Percentiles rank a stretch among this genome's conserved stretches.
phyloP scores from a whole-genome alignment of 2,888 invertebrate species.

The Archaeoteleia sp. region DNA sequence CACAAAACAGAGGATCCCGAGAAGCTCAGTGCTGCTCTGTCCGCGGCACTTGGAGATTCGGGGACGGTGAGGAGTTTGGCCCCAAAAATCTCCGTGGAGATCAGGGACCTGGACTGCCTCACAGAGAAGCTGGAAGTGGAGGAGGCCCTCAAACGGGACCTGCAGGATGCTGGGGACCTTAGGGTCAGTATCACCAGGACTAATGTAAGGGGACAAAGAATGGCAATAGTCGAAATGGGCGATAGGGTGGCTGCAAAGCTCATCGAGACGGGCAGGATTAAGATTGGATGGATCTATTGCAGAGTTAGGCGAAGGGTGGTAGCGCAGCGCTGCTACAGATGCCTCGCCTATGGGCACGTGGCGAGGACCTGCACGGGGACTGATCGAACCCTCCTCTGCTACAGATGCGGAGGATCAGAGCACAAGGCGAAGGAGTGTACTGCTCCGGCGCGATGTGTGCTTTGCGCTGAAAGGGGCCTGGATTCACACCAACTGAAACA shows the following conservation, averaged over 20 bases:
- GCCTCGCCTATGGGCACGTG: slow-evolving; percentile 33
- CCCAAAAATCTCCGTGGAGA: slow-evolving; percentile 13
- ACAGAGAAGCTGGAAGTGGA: slow-evolving; percentile 22
- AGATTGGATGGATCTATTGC: slow-evolving; percentile 3
- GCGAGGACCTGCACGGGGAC: slow-evolving; percentile 5
- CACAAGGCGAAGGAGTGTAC: background rate
- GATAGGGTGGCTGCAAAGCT: background rate
- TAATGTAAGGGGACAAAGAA: background rate
- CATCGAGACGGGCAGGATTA: background rate
- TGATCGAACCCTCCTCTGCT: background rate
- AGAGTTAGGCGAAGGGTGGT: slow-evolving; percentile 12
- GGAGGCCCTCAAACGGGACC: slow-evolving; percentile 16
- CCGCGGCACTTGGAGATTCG: background rate
- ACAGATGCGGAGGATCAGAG: background rate
- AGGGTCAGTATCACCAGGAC: slow-evolving; percentile 25
- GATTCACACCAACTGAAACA: slow-evolving; percentile 19
- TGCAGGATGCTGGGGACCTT: slow-evolving; percentile 1
- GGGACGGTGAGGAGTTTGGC: background rate
- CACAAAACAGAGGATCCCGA: background rate
- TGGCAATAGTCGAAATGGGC: background rate
- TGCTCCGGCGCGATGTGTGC: background rate
- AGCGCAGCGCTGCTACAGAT: slow-evolving; percentile 37
- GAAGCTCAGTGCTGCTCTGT: slow-evolving; percentile 2
- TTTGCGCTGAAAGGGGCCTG: background rate
- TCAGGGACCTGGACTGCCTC: slow-evolving; percentile 32